A percentile compares a stretch with the other conserved stretches of the same genome.
These are phyloP conservation scores for Drosophila sucinea DNA, from an alignment of 1,140 invertebrate species.

Conservation along the genomic window DNA sequence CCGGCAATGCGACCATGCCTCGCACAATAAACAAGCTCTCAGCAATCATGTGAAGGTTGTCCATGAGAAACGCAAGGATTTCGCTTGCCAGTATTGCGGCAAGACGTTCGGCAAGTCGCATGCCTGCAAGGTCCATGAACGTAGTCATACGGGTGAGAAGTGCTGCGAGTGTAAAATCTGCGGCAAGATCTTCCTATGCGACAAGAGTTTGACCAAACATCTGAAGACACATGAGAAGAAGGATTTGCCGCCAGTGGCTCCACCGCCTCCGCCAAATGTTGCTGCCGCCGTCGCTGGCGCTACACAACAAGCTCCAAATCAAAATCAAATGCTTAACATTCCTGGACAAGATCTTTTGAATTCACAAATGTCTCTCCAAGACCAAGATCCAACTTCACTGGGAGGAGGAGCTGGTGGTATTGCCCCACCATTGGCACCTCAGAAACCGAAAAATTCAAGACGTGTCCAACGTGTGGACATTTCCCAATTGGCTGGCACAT, in stretches of 20 bases:
- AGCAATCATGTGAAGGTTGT: conserved; percentile 77
- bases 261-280: background rate
- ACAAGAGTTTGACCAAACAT: conserved; percentile 78
- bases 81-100: conserved; percentile 78
- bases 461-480: conserved; percentile 77
- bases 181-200: conserved; percentile 76
- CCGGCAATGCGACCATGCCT: conserved; percentile 72
- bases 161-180: conserved; percentile 80
- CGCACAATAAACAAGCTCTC: conserved; percentile 75
- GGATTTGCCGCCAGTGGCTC: conserved; percentile 49
- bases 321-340: conserved; percentile 61
- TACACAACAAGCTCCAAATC: conserved; percentile 33
- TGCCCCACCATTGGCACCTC: conserved; percentile 56
- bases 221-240: conserved; percentile 79
- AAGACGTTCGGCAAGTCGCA: conserved; percentile 80
- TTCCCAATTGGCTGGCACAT: conserved; percentile 72
- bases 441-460: conserved; percentile 67
- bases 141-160: conserved; percentile 84
- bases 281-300: conserved; percentile 46
- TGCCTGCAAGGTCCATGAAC: conserved; percentile 78
- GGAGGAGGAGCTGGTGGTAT: background rate
- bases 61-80: conserved; percentile 79
- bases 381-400: conserved; percentile 11
- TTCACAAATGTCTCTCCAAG: conserved; percentile 3
- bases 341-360: conserved; percentile 17